Conservation (phyloP, 2,797 vertebrate species). For the Apogon hyalosoma region DNA sequence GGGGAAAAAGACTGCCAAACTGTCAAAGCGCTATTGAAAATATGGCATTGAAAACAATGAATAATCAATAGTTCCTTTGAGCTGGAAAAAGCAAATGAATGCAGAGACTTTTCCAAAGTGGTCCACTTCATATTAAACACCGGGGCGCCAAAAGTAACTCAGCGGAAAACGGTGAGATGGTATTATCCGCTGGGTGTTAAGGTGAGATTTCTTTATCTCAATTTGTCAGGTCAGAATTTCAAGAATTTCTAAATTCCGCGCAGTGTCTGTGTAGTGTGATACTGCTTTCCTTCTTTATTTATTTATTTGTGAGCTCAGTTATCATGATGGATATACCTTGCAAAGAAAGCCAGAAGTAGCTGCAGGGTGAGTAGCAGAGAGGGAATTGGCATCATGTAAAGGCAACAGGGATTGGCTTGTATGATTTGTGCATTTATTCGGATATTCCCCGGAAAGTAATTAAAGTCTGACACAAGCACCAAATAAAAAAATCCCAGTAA, state of each 20-base stretch:
- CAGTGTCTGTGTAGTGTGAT: slow-evolving; percentile 29
- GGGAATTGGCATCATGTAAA: slow-evolving; percentile 43
- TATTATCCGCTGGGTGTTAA: slow-evolving; percentile 52
- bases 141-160: slow-evolving; percentile 10
- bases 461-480: slow-evolving; percentile 57
- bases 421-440: slow-evolving; percentile 52
- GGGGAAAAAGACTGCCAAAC: slow-evolving; percentile 4
- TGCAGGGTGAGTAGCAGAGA: slow-evolving; percentile 27
- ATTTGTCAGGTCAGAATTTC: slow-evolving; percentile 59
- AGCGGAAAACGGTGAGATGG: slow-evolving; percentile 30
- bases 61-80: slow-evolving; percentile 42
- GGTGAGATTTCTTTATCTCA: slow-evolving; percentile 64
- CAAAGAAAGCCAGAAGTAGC: slow-evolving; percentile 32
- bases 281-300: slow-evolving; percentile 20
- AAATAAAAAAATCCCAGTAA: slow-evolving; percentile 43
- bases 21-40: slow-evolving; percentile 37
- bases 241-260: slow-evolving; percentile 53
- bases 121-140: background rate
- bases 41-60: slow-evolving; percentile 36
- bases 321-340: slow-evolving; percentile 59
- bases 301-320: slow-evolving; percentile 31
- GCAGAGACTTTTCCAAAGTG: slow-evolving; percentile 3
- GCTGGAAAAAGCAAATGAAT: slow-evolving; percentile 13
- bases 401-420: slow-evolving; percentile 48
- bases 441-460: slow-evolving; percentile 62